These are phyloP conservation scores for Asarcornis scutulata DNA, from an alignment of 2,113 vertebrate genomes.

Conservation along the genomic window DNA sequence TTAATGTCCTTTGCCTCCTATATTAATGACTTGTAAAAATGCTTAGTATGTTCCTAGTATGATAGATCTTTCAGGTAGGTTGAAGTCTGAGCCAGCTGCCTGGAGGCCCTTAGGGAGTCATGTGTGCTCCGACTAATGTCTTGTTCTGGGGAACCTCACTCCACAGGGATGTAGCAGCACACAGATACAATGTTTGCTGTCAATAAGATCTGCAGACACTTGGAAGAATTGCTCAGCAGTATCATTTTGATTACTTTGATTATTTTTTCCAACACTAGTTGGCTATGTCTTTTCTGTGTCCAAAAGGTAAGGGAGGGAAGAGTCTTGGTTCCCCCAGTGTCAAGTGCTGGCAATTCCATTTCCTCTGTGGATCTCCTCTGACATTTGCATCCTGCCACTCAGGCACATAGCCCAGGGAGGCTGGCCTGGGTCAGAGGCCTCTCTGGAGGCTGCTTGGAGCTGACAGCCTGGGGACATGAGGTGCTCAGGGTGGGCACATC, in stretches of 20 bases:
- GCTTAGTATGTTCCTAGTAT: neutral
- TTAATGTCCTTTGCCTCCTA: neutral
- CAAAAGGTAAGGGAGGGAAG: neutral
- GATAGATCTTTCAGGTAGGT: neutral
- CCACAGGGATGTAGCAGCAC: too few relatives aligned
- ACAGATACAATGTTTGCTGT: neutral
- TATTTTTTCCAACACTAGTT: neutral
- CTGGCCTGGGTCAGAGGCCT: neutral
- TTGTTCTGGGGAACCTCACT: neutral
- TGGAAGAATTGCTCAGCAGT: neutral
- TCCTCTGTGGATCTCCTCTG: neutral
- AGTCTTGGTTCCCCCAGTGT: neutral
- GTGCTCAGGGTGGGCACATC: neutral
- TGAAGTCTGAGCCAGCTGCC: neutral
- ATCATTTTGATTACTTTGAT: neutral
- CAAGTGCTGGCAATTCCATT: neutral
- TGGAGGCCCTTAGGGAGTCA: neutral
- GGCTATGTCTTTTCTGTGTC: neutral
- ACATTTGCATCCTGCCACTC: neutral
- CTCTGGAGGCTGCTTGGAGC: fast-evolving
- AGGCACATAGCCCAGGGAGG: neutral
- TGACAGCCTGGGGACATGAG: fast-evolving
- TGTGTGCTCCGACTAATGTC: neutral
- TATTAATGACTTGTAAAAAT: neutral
- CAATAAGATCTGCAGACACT: neutral